These are phyloP conservation scores for Trochalopteron elliotii DNA, from an alignment of 2,113 vertebrate species.

Conservation along the genomic window DNA sequence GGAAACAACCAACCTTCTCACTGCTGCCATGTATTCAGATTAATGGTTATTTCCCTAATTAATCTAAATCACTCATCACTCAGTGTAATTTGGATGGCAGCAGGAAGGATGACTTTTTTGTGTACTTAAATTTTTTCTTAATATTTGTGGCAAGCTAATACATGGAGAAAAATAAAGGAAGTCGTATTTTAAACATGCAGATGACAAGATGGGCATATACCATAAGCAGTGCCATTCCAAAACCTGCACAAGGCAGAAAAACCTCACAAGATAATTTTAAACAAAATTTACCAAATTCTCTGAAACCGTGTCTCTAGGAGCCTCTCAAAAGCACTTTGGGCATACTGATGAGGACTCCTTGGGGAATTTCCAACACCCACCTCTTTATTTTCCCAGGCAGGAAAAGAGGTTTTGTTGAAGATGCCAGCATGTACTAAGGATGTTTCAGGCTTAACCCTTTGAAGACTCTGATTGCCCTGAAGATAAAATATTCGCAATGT, in stretches of 20 bases:
- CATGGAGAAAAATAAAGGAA: background rate
- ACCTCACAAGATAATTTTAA: background rate
- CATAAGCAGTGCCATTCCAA: background rate
- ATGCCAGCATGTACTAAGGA: background rate
- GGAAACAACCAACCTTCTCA: background rate
- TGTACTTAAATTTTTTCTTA: background rate
- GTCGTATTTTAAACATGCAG: background rate
- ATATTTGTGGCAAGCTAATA: background rate
- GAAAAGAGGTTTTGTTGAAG: slow-evolving; percentile 45
- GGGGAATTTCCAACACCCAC: slow-evolving; percentile 44
- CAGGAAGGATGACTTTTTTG: background rate
- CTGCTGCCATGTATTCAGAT: background rate
- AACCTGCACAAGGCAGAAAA: background rate
- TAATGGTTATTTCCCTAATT: background rate
- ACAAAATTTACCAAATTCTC: background rate
- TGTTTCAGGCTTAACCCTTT: slow-evolving; percentile 9
- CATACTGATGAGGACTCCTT: slow-evolving; percentile 1
- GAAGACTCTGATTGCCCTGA: background rate
- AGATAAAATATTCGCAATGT: accelerated
- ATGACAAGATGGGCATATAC: background rate
- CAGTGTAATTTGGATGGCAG: background rate
- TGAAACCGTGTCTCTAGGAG: background rate
- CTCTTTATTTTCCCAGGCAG: slow-evolving; percentile 50
- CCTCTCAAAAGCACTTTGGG: background rate
- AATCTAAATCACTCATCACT: background rate